Evolutionary conservation across 2,113 vertebrate species (phyloP).

Genomic region (Sinocyclocheilus maitianheensis): DNA sequence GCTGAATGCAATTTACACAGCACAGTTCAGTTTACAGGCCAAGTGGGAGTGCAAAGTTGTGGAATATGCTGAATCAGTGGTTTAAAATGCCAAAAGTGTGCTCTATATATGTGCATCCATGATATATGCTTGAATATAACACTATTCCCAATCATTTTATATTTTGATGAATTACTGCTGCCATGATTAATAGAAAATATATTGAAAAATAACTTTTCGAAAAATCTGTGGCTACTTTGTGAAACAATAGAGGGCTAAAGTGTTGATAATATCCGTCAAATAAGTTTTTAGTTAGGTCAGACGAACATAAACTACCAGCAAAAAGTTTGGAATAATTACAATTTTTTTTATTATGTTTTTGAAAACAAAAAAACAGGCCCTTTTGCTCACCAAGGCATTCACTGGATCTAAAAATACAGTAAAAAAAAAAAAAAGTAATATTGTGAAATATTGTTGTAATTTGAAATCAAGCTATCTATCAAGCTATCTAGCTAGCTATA

Average conservation of each 20-base stretch:
- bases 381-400: too few species aligned
- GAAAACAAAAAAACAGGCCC: too few species aligned
- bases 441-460: too few species aligned
- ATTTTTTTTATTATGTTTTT: too few species aligned
- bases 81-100: slow-evolving; percentile 13
- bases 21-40: background rate
- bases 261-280: background rate
- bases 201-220: background rate
- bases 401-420: too few species aligned
- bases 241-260: background rate
- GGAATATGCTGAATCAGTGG: background rate
- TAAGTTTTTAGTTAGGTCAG: background rate
- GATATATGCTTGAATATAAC: background rate
- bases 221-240: background rate
- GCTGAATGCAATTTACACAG: background rate
- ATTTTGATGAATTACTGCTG: background rate
- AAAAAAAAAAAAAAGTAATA: too few species aligned
- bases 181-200: background rate
- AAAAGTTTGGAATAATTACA: too few species aligned
- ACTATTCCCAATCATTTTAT: background rate
- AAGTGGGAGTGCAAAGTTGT: background rate
- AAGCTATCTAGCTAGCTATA: too few species aligned
- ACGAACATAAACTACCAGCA: too few species aligned
- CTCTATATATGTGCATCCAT: background rate
- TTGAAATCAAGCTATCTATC: too few species aligned